phyloP scores from a whole-genome alignment of 1,140 invertebrate genomes.

The Eriocheir sinensis region DNA sequence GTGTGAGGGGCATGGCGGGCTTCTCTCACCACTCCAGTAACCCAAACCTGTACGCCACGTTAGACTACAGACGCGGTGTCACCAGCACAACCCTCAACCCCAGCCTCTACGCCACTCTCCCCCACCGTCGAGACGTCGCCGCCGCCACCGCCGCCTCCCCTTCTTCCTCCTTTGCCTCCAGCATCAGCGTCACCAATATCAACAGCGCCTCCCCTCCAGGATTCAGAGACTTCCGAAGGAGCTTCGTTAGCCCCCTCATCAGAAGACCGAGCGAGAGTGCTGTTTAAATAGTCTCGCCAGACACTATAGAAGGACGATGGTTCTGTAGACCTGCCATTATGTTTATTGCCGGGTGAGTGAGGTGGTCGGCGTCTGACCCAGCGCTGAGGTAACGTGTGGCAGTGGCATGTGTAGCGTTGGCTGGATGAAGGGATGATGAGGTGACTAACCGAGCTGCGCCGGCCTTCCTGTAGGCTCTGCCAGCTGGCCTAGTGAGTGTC shows the following conservation, averaged over 20 bases:
- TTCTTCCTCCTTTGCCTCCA: slow-evolving; percentile 35
- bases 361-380: background rate
- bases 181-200: slow-evolving; percentile 48
- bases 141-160: background rate
- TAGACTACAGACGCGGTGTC: slow-evolving; percentile 54
- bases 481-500: background rate
- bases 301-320: background rate
- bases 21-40: slow-evolving; percentile 58
- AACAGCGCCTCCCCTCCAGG: slow-evolving; percentile 42
- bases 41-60: slow-evolving; percentile 57
- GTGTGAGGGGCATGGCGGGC: background rate
- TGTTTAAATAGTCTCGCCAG: background rate
- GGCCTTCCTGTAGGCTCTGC: too few species aligned
- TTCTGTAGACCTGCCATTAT: slow-evolving; percentile 2
- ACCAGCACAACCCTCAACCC: slow-evolving; percentile 47
- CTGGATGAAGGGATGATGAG: too few species aligned
- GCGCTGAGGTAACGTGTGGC: background rate
- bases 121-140: slow-evolving; percentile 37
- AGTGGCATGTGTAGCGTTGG: background rate
- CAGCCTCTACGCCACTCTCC: slow-evolving; percentile 52
- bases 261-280: slow-evolving; percentile 63
- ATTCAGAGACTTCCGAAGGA: slow-evolving; percentile 59
- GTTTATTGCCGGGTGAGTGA: slow-evolving; percentile 1
- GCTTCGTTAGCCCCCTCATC: slow-evolving; percentile 48
- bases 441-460: background rate